These are phyloP conservation scores for Channa argus DNA, from an alignment of 2,113 vertebrate genomes.

Conservation along the genomic window DNA sequence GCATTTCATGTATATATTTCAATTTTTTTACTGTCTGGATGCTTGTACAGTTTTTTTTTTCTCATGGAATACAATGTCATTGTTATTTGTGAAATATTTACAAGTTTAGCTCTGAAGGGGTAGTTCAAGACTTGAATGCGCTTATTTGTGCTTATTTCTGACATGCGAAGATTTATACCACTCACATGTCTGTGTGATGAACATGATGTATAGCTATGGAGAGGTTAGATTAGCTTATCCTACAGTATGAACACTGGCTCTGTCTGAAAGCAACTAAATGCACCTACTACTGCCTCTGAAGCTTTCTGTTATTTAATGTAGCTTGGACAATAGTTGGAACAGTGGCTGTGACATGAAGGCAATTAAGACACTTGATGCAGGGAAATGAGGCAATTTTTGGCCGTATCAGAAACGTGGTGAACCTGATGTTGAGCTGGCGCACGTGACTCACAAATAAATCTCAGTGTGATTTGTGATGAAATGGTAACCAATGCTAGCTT, in stretches of 20 bases:
- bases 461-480: too few relatives aligned
- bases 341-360: not conserved
- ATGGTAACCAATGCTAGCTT: too few relatives aligned
- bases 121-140: conserved; percentile 22
- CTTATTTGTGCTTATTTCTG: not conserved
- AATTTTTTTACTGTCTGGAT: conserved; percentile 63
- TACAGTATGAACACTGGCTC: not conserved
- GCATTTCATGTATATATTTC: conserved; percentile 78
- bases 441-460: not conserved
- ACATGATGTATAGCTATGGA: not conserved
- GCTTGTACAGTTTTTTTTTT: conserved; percentile 71
- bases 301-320: not conserved
- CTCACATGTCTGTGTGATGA: not conserved
- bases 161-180: conserved; percentile 3
- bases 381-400: too few relatives aligned
- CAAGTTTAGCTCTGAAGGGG: conserved; percentile 36
- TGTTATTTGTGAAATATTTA: conserved; percentile 49
- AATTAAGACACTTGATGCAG: too few relatives aligned
- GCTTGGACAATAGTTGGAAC: too few relatives aligned
- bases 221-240: conserved; percentile 4
- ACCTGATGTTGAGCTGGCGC: not conserved
- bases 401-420: too few relatives aligned
- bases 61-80: conserved; percentile 45
- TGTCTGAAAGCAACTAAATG: not conserved
- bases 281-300: not conserved